A percentile compares a stretch with the other conserved stretches of the same genome.
These are phyloP conservation scores for Lymantria dispar DNA, from an alignment of 2,888 invertebrate species.

Conservation along the genomic window DNA sequence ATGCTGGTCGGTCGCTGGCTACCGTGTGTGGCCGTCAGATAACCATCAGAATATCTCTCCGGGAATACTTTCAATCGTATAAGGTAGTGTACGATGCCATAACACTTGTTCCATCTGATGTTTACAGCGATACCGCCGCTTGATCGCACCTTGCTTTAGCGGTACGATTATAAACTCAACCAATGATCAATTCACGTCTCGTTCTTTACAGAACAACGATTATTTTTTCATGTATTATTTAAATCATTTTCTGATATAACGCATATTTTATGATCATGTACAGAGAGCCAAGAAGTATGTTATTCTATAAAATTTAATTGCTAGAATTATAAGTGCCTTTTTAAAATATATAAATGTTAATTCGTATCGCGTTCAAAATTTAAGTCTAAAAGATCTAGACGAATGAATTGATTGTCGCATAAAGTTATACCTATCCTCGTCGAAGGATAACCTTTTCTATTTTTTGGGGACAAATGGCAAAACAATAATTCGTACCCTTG, in stretches of 20 bases:
- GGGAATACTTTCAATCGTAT: conserved; percentile 64
- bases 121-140: conserved; percentile 55
- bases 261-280: conserved; percentile 1
- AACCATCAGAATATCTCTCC: conserved; percentile 62
- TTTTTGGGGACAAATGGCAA: conserved; percentile 74
- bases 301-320: no score
- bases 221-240: conserved; percentile 13
- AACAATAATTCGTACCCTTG: conserved; percentile 81
- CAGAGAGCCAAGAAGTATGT: neutral
- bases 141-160: conserved; percentile 9
- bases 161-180: conserved; percentile 45
- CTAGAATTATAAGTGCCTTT: no score
- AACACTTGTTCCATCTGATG: conserved; percentile 73
- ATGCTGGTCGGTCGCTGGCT: conserved; percentile 45
- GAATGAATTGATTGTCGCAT: conserved; percentile 47
- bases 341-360: no score
- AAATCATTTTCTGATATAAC: conserved; percentile 22
- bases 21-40: conserved; percentile 68
- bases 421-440: conserved; percentile 45
- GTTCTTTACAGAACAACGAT: conserved; percentile 22
- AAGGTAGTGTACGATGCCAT: conserved; percentile 66
- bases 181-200: conserved; percentile 48
- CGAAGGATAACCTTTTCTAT: conserved; percentile 48
- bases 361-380: neutral
- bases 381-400: conserved; percentile 13